phyloP scores from a whole-genome alignment of 2,888 invertebrate species.

The Spicauda simplicius region DNA sequence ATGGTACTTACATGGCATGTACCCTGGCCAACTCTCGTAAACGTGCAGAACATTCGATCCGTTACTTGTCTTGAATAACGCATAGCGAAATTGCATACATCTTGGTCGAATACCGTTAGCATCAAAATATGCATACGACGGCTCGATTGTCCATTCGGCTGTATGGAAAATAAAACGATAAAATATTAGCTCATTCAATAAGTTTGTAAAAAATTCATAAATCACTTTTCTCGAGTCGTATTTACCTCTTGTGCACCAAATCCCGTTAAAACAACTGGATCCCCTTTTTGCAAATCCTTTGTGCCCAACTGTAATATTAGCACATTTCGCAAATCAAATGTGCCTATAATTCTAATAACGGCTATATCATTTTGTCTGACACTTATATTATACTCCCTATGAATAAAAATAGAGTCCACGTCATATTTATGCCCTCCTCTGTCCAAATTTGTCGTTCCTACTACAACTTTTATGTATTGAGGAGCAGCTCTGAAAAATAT shows the following conservation, averaged over 20 bases:
- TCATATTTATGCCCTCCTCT: slow-evolving; percentile 55
- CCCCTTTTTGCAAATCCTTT: slow-evolving; percentile 57
- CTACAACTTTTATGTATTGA: slow-evolving; percentile 60
- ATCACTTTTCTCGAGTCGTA: slow-evolving; percentile 17
- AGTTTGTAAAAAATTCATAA: too few species aligned
- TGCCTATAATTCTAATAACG: slow-evolving; percentile 56
- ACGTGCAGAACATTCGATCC: slow-evolving; percentile 74
- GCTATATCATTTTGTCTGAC: slow-evolving; percentile 67
- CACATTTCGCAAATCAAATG: slow-evolving; percentile 56
- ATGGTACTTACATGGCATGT: slow-evolving; percentile 70
- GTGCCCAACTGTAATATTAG: slow-evolving; percentile 52
- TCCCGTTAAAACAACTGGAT: slow-evolving; percentile 62
- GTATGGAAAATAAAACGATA: background rate
- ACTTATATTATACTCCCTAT: slow-evolving; percentile 56
- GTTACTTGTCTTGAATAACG: slow-evolving; percentile 64
- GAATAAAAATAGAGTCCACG: slow-evolving; percentile 55
- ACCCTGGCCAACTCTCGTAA: slow-evolving; percentile 68
- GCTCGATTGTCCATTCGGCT: slow-evolving; percentile 66
- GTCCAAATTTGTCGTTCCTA: slow-evolving; percentile 69
- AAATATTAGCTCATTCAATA: too few species aligned
- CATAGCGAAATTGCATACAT: slow-evolving; percentile 71
- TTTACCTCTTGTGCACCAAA: slow-evolving; percentile 68
- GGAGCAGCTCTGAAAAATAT: slow-evolving; percentile 61
- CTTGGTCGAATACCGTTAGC: slow-evolving; percentile 68
- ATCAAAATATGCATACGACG: slow-evolving; percentile 59